These are phyloP conservation scores for Lota lota DNA, from an alignment of 2,113 vertebrate species.

Conservation along the genomic window DNA sequence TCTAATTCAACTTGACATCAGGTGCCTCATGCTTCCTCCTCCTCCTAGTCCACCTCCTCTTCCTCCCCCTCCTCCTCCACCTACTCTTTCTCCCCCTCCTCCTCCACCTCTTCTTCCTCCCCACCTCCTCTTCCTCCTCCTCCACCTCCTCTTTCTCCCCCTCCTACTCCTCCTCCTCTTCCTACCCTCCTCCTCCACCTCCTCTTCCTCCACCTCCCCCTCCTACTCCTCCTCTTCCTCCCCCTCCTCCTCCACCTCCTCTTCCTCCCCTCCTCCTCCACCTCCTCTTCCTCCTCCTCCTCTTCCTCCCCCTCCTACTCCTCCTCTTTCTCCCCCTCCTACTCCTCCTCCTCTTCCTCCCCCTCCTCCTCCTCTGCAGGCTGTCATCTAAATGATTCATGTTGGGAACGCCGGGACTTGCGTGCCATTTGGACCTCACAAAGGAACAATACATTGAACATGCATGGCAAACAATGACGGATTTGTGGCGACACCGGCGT, in stretches of 20 bases:
- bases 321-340: conserved; percentile 3
- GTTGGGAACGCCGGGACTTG: conserved; percentile 61
- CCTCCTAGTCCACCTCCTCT: conserved; percentile 11
- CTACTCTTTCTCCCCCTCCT: too few species aligned
- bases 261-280: too few species aligned
- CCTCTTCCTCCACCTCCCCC: too few species aligned
- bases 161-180: too few species aligned
- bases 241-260: too few species aligned
- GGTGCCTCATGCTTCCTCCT: conserved; percentile 41
- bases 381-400: conserved; percentile 76
- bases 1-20: conserved; percentile 75
- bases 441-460: conserved; percentile 68
- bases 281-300: too few species aligned
- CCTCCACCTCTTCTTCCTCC: too few species aligned
- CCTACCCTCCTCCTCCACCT: too few species aligned
- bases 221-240: too few species aligned
- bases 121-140: too few species aligned
- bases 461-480: conserved; percentile 49
- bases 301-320: conserved; percentile 3
- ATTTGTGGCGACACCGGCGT: conserved; percentile 42
- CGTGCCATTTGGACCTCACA: conserved; percentile 60
- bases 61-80: not conserved
- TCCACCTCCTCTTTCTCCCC: too few species aligned
- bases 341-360: conserved; percentile 15
- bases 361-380: conserved; percentile 50